Evolutionary conservation across 2,113 vertebrate genomes (phyloP), one percentile per base, ranked within the genome.

Genomic region (Casuarius casuarius): DNA sequence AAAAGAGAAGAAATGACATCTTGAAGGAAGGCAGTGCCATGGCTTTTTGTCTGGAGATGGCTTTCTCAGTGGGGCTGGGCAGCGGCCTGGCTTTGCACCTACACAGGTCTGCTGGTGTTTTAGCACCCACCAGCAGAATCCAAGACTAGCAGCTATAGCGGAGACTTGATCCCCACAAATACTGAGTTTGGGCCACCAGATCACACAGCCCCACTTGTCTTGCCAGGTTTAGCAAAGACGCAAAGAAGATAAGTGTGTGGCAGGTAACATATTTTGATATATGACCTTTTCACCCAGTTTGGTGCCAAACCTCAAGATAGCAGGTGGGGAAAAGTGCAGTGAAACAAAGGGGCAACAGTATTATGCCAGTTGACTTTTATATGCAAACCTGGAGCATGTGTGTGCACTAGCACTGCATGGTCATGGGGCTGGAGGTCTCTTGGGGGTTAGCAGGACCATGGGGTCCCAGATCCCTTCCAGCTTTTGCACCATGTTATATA

Each of bases 181-280:
- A 1, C 23, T 26, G 62, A 26, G 33, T 8, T 5, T 2, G n/a
- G 72, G 35, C 9, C 87, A 63, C 29, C 35, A 29, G 0, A 0
- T 48, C 44, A 42, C 23, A 1, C 0, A 12, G 67, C 19, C 25
- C 4, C 4, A 2, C 35, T 67, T 2, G 0, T 42, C 51, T 66
- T 56, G 28, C 40, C 51, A 56, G 52, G 48, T 7, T n/a, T 90
- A 72, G 62, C 2, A 12, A n/a, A 52, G 51, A 16, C 72, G 29
- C 22, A 12, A n/a, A 52, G 49, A 16, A 80, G 35, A 17, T 72
- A 5, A 5, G 71, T 10, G n/a, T 0, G 3, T 59, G 35, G 44
- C 49, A 73, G 52, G 79, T 73, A 86, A 56, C 76, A 20, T 1
- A 1, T 29, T 56, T n/a, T 35, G 6, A 22, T 23, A 7, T 67